phyloP scores from a whole-genome alignment of 2,888 invertebrate species.

The Philaethria dido region DNA sequence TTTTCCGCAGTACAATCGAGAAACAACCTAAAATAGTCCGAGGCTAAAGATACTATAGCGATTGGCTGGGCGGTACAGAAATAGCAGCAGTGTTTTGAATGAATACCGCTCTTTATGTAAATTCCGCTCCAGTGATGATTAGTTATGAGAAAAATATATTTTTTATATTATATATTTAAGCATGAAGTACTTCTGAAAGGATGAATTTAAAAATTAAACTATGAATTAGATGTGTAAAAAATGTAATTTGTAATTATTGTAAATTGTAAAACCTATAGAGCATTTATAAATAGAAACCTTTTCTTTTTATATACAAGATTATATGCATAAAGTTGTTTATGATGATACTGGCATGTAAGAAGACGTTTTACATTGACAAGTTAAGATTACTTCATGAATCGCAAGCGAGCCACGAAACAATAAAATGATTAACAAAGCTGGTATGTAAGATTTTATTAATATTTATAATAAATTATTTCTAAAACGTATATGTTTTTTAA shows the following conservation, averaged over 20 bases:
- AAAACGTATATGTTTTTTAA: too few relatives aligned
- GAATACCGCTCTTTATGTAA: constrained; percentile 47
- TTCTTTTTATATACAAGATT: too few relatives aligned
- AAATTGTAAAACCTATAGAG: neutral
- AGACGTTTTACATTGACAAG: constrained; percentile 5
- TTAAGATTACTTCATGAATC: constrained; percentile 2
- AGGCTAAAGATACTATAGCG: constrained; percentile 62
- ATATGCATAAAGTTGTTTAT: neutral
- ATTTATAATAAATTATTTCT: too few relatives aligned
- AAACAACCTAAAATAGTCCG: constrained; percentile 64
- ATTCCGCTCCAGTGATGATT: constrained; percentile 25
- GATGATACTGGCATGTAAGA: constrained; percentile 6
- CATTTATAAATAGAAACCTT: neutral
- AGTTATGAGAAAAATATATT: neutral
- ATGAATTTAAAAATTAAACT: neutral
- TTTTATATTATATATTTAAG: neutral
- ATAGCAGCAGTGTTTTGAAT: constrained; percentile 56
- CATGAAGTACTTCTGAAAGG: neutral
- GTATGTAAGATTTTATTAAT: constrained; percentile 45
- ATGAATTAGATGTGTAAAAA: neutral
- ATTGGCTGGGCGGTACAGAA: constrained; percentile 66
- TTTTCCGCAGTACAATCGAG: constrained; percentile 55
- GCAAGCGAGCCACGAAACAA: constrained; percentile 27
- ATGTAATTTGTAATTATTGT: neutral
- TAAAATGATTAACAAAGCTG: constrained; percentile 63